A percentile compares a stretch with the other conserved stretches of the same genome.
Conservation (phyloP, 2,113 vertebrate species). For the Illadopsis cleaveri region DNA sequence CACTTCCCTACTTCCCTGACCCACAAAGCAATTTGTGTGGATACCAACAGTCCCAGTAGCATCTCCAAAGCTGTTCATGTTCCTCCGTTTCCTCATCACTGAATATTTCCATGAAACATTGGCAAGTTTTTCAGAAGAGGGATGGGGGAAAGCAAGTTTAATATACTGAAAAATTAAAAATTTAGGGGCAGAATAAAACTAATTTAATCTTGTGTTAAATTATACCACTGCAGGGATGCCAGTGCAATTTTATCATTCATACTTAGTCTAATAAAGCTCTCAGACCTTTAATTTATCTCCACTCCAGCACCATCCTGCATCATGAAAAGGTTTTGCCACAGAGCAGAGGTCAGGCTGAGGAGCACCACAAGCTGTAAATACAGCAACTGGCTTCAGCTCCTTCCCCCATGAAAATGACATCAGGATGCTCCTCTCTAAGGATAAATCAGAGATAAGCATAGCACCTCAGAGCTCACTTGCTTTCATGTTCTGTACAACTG, state of each 20-base stretch:
- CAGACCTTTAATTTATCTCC: slow-evolving; percentile 8
- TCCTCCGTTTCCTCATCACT: neutral
- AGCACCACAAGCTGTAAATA: neutral
- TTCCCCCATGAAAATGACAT: neutral
- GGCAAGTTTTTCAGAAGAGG: neutral
- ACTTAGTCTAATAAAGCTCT: neutral
- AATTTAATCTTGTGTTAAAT: neutral
- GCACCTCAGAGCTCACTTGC: neutral
- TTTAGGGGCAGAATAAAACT: neutral
- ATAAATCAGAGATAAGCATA: neutral
- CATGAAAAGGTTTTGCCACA: neutral
- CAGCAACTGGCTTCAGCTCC: neutral
- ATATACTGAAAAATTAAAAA: slow-evolving; percentile 39
- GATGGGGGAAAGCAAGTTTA: neutral
- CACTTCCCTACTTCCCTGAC: neutral
- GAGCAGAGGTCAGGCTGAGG: neutral
- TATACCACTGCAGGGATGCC: neutral
- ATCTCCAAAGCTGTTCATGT: neutral
- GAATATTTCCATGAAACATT: neutral
- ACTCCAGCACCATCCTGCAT: neutral
- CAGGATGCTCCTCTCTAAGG: neutral
- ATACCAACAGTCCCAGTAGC: neutral
- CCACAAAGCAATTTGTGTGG: neutral
- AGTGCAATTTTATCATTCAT: slow-evolving; percentile 18
- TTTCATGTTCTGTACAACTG: neutral